These are phyloP conservation scores for Zygothrica quintamaculata DNA, from an alignment of 2,888 invertebrate species.

Conservation along the genomic window DNA sequence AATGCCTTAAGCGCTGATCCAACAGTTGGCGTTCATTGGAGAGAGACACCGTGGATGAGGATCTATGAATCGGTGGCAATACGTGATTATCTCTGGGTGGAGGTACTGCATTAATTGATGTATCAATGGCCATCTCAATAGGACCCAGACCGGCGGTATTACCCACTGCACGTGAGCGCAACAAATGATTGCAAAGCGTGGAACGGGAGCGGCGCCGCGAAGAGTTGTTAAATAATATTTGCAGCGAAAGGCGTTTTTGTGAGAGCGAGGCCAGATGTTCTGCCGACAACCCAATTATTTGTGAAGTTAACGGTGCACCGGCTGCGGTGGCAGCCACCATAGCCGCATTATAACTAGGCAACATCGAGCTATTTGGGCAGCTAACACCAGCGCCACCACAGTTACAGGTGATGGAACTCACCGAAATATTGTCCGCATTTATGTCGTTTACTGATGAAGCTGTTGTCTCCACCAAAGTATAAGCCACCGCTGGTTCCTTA, in stretches of 20 bases:
- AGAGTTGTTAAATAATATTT: conserved; percentile 82
- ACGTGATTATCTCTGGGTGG: conserved; percentile 24
- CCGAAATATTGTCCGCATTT: conserved; percentile 72
- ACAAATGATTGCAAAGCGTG: conserved; percentile 81
- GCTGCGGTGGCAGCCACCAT: conserved; percentile 38
- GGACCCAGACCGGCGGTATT: conserved; percentile 56
- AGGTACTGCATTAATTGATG: conserved; percentile 14
- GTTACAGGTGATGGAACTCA: conserved; percentile 75
- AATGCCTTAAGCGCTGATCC: conserved; percentile 74
- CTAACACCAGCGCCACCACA: conserved; percentile 61
- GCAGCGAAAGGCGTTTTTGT: conserved; percentile 83
- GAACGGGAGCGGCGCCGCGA: conserved; percentile 73
- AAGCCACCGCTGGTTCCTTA: conserved; percentile 64
- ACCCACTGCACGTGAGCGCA: conserved; percentile 77
- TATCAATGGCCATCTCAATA: conserved; percentile 32
- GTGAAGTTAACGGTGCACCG: conserved; percentile 47
- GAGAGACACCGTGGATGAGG: conserved; percentile 75
- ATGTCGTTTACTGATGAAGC: conserved; percentile 11
- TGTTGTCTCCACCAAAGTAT: conserved; percentile 65
- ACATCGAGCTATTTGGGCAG: conserved; percentile 45
- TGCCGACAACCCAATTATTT: conserved; percentile 83
- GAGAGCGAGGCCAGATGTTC: conserved; percentile 83
- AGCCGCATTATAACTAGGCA: conserved; percentile 64
- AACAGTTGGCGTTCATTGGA: conserved; percentile 73
- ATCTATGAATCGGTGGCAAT: conserved; percentile 80